phyloP scores from a whole-genome alignment of 2,113 vertebrate genomes.

The Alexandromys fortis region DNA sequence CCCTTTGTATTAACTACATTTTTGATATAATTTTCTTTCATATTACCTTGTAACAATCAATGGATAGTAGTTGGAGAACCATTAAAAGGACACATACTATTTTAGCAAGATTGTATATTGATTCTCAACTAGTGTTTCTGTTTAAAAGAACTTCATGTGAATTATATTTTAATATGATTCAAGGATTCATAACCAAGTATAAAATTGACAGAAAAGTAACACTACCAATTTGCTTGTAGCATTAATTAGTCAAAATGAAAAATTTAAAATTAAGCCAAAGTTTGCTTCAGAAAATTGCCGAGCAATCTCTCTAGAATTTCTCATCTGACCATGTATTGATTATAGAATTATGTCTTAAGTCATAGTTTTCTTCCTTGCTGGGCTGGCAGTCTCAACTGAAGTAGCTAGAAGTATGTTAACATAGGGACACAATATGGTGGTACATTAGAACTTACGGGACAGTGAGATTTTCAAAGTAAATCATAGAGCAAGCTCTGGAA shows the following conservation, averaged over 20 bases:
- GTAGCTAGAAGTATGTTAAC: background rate
- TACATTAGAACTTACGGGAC: background rate
- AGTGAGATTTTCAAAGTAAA: background rate
- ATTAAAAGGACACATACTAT: conserved; percentile 71
- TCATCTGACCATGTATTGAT: background rate
- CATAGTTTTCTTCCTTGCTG: background rate
- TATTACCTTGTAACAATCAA: conserved; percentile 68
- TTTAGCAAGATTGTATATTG: conserved; percentile 78
- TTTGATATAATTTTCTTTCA: conserved; percentile 68
- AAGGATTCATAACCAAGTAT: conserved; percentile 49
- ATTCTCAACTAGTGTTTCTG: conserved; percentile 53
- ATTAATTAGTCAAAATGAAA: conserved; percentile 48
- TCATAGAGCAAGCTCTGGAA: background rate
- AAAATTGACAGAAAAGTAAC: conserved; percentile 50
- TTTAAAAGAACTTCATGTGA: conserved; percentile 21
- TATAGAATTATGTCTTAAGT: background rate
- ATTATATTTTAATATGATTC: conserved; percentile 65
- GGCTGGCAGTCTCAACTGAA: background rate
- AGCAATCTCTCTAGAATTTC: background rate
- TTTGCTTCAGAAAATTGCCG: background rate
- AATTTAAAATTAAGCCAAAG: conserved; percentile 46
- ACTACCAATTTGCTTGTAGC: conserved; percentile 37
- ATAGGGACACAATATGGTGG: background rate
- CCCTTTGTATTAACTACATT: conserved; percentile 40
- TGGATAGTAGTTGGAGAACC: conserved; percentile 61